Percentiles rank a stretch among this genome's conserved stretches.
Conservation (phyloP, 2,113 vertebrate species). For the Platichthys flesus region DNA sequence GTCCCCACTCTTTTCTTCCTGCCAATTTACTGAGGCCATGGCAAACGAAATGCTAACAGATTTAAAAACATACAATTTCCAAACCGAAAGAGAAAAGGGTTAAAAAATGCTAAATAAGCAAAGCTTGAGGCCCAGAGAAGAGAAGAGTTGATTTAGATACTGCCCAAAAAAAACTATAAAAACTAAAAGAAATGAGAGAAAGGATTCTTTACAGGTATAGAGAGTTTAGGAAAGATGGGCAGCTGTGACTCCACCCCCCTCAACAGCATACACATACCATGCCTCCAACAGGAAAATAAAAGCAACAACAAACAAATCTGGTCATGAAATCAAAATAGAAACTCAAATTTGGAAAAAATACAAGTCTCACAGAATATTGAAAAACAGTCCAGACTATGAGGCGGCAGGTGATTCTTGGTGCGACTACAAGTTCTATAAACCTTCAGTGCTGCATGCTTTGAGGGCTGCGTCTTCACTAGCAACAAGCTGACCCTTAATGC, state of each 20-base stretch:
- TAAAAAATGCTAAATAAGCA: constrained; percentile 48
- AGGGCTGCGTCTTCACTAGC: not conserved
- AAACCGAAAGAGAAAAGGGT: constrained; percentile 22
- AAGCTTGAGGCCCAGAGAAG: constrained; percentile 31
- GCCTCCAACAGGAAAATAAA: constrained; percentile 27
- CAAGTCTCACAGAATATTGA: not conserved
- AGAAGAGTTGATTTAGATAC: constrained; percentile 16
- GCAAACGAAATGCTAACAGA: constrained; percentile 49
- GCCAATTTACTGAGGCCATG: constrained; percentile 33
- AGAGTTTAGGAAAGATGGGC: not conserved
- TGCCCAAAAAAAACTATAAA: not conserved
- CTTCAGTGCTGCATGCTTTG: not conserved
- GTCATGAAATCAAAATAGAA: constrained; percentile 52
- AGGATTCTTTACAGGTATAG: not conserved
- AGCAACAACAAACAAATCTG: constrained; percentile 24
- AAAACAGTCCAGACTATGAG: not conserved
- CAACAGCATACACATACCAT: not conserved
- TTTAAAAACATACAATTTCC: constrained; percentile 68
- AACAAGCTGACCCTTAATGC: not conserved
- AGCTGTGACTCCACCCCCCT: not conserved
- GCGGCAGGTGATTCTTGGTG: not conserved
- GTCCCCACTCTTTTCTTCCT: constrained; percentile 12
- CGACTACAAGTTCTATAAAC: not conserved
- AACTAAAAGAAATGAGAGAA: not conserved
- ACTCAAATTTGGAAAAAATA: constrained; percentile 10